Conservation (phyloP, 2,113 vertebrate species). For the Setophaga coronata region DNA sequence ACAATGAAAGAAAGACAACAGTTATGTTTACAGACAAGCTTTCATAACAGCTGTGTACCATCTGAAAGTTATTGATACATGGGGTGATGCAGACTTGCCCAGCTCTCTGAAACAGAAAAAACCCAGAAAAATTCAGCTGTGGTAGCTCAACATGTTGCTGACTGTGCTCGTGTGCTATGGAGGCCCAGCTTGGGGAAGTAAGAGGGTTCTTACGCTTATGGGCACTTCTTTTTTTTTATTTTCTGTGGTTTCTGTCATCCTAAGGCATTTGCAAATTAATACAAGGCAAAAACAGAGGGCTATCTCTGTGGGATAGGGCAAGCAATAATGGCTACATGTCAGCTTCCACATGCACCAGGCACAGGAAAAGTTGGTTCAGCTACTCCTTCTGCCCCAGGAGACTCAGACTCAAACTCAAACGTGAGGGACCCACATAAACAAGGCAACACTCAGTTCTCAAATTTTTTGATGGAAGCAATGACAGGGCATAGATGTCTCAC, state of each 20-base stretch:
- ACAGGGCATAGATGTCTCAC: background rate
- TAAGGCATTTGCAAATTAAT: background rate
- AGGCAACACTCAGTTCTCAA: background rate
- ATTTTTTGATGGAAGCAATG: background rate
- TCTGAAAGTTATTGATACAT: background rate
- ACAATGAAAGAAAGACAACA: background rate
- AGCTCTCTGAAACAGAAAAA: background rate
- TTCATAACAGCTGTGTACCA: background rate
- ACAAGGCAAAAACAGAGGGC: background rate
- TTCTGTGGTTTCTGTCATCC: background rate
- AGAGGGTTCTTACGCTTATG: background rate
- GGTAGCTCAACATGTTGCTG: background rate
- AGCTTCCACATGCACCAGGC: background rate
- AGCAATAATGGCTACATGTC: background rate
- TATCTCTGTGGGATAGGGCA: background rate
- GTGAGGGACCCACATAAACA: background rate
- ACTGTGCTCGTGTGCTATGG: rapidly evolving
- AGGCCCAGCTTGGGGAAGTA: background rate
- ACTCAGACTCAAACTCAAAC: background rate
- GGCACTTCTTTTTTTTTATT: background rate
- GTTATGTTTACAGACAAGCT: background rate
- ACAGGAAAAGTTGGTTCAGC: background rate
- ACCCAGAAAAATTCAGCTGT: background rate
- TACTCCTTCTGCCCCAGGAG: background rate
- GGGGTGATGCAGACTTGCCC: background rate